A percentile compares a stretch with the other conserved stretches of the same genome.
Conservation (phyloP, 37 sponge, comb jelly and placozoan species). For the Aphrocallistes beatrix region DNA sequence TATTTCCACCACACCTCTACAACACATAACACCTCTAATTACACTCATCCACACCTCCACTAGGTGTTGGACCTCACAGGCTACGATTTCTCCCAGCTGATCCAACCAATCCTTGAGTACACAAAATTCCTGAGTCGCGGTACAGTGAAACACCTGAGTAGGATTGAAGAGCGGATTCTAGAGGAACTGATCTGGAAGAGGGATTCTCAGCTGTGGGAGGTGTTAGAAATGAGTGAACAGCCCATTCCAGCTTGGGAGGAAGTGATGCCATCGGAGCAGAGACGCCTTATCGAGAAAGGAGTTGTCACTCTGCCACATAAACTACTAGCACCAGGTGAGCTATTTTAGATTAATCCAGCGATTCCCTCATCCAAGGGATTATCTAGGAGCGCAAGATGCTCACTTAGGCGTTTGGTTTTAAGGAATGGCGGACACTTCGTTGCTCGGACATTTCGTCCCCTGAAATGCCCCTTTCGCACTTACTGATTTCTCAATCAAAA, state of each 20-base stretch:
- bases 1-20: too few species aligned
- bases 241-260: background rate
- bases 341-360: too few species aligned
- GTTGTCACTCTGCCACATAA: background rate
- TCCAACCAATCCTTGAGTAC: slow-evolving; percentile 1
- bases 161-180: background rate
- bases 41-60: too few species aligned
- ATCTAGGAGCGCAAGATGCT: too few species aligned
- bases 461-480: too few species aligned
- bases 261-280: background rate
- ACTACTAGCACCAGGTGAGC: background rate
- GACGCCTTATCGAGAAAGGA: background rate
- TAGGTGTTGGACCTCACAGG: background rate
- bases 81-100: background rate
- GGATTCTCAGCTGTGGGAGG: background rate
- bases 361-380: too few species aligned
- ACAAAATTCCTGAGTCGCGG: background rate
- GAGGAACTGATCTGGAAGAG: slow-evolving; percentile 9
- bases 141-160: slow-evolving; percentile 3
- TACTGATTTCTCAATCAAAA: too few species aligned
- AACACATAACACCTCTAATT: too few species aligned
- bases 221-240: background rate
- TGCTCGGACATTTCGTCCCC: too few species aligned
- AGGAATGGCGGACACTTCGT: too few species aligned
- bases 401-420: too few species aligned